Evolutionary conservation across 2,113 vertebrate species (phyloP), one percentile per base, ranked within the genome.

Genomic region (Anser brachyrhynchus): DNA sequence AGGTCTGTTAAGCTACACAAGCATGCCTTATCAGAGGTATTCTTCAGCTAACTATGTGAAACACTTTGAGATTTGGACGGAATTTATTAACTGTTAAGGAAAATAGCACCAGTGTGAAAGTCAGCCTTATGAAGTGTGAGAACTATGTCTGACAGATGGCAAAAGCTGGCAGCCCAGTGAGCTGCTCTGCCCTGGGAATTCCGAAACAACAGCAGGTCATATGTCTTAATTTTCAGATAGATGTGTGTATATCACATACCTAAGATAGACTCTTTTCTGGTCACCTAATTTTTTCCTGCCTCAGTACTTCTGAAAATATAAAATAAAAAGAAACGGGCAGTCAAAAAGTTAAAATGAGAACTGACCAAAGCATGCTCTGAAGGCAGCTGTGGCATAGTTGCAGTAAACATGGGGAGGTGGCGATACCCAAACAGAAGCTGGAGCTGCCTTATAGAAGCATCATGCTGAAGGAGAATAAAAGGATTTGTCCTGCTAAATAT

Each of bases 81-180:
- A 94, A 92, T 96, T 93, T 91, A 90, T 84, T 86, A 96, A 88
- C 90, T 89, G 29, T 65, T 91, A 79, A 74, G 75, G 55, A 83
- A 91, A 93, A 81, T 35, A 65, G 15, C 73, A 66, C 44, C 70
- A 90, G 57, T 70, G 57, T 59, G 84, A 91, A 91, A 94, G 20
- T 25, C 89, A 86, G 39, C n/a, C 51, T 82, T 86, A 67, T 70
- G 81, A 92, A 94, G 84, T 89, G 93, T 91, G 84, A 95, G 88
- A 94, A 86, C 74, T 65, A 71, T 58, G 44, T 29, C 41, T 86
- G 86, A 93, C 92, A 95, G 89, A 89, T 95, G 95, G 69, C 69
- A 73, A 92, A 83, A 94, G 15, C 91, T 93, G 75, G 52, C 65
- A 84, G 26, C 80, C 35, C 39, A 33, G 31, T 0, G 0, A 92